Evolutionary conservation across 1,140 invertebrate genomes (phyloP).

Genomic region (Drosophila miranda): DNA sequence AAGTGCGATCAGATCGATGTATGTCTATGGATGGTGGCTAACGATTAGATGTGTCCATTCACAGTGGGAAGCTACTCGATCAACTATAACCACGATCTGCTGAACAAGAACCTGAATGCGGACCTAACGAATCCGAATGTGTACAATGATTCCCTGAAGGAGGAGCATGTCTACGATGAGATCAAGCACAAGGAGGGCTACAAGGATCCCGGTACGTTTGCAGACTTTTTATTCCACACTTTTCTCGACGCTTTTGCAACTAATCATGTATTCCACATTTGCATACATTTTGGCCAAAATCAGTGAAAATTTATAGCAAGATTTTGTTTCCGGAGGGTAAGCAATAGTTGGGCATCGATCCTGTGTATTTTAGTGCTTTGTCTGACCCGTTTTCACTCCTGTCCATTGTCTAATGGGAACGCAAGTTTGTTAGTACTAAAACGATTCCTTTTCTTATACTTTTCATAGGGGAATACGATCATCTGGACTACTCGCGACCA

Average conservation of each 20-base stretch:
- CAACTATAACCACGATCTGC: constrained; percentile 85
- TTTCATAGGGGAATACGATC: constrained; percentile 88
- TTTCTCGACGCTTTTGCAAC: constrained; percentile 3
- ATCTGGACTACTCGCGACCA: constrained; percentile 92
- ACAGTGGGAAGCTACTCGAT: constrained; percentile 82
- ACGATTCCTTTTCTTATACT: constrained; percentile 7
- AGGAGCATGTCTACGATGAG: constrained; percentile 95
- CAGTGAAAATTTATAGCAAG: constrained; percentile 81
- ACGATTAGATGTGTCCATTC: constrained; percentile 9
- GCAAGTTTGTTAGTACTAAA: constrained; percentile 4
- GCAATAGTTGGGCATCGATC: constrained; percentile 42
- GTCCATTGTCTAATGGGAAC: constrained; percentile 24
- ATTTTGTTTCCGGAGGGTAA: constrained; percentile 78
- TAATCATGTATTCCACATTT: constrained; percentile 49
- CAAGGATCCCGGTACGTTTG: constrained; percentile 83
- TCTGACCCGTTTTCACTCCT: constrained; percentile 29
- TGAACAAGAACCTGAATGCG: constrained; percentile 91
- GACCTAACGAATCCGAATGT: constrained; percentile 93
- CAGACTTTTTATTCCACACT: not conserved
- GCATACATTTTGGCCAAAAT: constrained; percentile 47
- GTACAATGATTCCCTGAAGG: constrained; percentile 88
- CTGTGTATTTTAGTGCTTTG: constrained; percentile 22
- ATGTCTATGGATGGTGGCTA: not conserved
- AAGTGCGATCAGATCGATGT: not conserved
- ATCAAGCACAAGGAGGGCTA: constrained; percentile 91